phyloP scores from a whole-genome alignment of 2,888 invertebrate genomes.

The Cremastobaeus sp. region DNA sequence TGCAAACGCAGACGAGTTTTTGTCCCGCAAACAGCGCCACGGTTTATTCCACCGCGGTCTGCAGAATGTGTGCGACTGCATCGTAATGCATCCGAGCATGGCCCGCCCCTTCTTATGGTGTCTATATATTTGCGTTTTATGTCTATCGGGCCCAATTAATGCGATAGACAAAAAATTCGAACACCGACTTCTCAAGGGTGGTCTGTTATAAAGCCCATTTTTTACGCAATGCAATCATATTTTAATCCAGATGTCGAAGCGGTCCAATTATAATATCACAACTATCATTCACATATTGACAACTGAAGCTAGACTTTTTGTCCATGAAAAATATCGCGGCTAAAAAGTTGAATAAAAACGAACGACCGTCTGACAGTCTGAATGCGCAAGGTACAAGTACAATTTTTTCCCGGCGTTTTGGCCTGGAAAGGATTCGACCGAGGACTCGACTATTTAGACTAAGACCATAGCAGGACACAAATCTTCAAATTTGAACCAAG shows the following conservation, averaged over 20 bases:
- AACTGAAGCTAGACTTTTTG: no score
- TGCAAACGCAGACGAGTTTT: slow-evolving; percentile 76
- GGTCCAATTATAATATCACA: no score
- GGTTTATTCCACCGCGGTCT: slow-evolving; percentile 68
- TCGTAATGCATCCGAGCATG: slow-evolving; percentile 50
- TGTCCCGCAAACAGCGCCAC: slow-evolving; percentile 67
- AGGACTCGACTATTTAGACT: slow-evolving; percentile 19
- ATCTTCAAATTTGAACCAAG: slow-evolving; percentile 51
- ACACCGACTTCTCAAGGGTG: slow-evolving; percentile 72
- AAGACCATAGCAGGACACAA: slow-evolving; percentile 32
- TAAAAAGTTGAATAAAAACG: no score
- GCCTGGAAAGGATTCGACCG: no score
- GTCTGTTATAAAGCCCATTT: slow-evolving; percentile 60
- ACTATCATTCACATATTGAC: no score
- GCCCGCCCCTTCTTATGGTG: slow-evolving; percentile 64
- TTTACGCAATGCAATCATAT: slow-evolving; percentile 10
- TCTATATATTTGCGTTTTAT: slow-evolving; percentile 71
- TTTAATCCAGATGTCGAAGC: slow-evolving; percentile 48
- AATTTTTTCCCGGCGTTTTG: no score
- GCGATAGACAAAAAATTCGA: slow-evolving; percentile 68
- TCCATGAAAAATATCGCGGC: no score
- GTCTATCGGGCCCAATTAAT: slow-evolving; percentile 75
- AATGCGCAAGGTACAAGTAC: no score
- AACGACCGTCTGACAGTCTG: no score
- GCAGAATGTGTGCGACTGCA: slow-evolving; percentile 56